Evolutionary conservation across 2,797 vertebrate genomes (phyloP).

Genomic region (Sebastes steindachneri): DNA sequence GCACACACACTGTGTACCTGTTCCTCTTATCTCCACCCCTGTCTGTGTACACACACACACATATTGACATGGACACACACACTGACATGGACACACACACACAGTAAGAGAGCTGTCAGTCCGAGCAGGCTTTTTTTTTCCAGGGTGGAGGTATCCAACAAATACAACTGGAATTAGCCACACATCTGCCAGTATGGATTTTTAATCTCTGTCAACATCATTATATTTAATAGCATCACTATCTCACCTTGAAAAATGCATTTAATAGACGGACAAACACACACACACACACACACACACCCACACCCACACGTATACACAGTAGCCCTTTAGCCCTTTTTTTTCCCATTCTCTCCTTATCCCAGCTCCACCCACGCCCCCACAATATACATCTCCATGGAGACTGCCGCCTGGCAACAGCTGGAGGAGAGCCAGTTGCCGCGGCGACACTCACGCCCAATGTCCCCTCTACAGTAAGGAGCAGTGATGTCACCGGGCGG

Average conservation of each 20-base stretch:
- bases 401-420: constrained; percentile 85
- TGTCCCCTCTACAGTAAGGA: constrained; percentile 37
- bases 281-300: not conserved
- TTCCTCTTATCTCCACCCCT: not conserved
- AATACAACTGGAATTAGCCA: not conserved
- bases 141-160: not conserved
- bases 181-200: constrained; percentile 13
- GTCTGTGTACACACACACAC: not conserved
- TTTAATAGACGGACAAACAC: not conserved
- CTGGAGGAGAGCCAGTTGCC: constrained; percentile 81
- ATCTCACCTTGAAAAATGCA: constrained; percentile 20
- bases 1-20: constrained; percentile 1
- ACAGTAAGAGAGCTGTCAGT: constrained; percentile 3
- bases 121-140: not conserved
- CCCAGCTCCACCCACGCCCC: constrained; percentile 38
- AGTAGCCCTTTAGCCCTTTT: not conserved
- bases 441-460: constrained; percentile 69
- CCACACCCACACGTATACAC: not conserved
- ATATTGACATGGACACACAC: not conserved
- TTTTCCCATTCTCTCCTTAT: constrained; percentile 40
- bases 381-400: constrained; percentile 82
- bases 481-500: constrained; percentile 72
- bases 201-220: constrained; percentile 31
- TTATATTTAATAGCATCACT: constrained; percentile 23
- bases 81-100: not conserved